A percentile compares a stretch with the other conserved stretches of the same genome.
Conservation (phyloP, 2,888 invertebrate species). For the Agonum fuliginosum region DNA sequence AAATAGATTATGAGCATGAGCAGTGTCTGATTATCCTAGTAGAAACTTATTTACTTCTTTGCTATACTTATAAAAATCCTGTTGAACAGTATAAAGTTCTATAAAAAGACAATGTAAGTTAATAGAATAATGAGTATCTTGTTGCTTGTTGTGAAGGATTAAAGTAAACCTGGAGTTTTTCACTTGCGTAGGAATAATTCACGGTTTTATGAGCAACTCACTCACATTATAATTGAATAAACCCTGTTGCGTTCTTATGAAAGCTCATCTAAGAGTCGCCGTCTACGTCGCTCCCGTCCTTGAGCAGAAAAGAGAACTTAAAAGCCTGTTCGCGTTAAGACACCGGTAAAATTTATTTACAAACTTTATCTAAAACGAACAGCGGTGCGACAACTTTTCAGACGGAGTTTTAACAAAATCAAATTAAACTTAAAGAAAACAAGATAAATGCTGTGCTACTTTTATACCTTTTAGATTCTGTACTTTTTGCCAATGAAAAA, state of each 20-base stretch:
- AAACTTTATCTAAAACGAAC: conserved; percentile 47
- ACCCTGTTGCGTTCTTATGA: conserved; percentile 51
- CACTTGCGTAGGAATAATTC: too few relatives aligned
- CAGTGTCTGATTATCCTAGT: too few relatives aligned
- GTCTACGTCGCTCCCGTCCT: too few relatives aligned
- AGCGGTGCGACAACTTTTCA: conserved; percentile 35
- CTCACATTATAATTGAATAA: conserved; percentile 41
- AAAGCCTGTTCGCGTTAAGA: conserved; percentile 47
- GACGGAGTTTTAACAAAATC: conserved; percentile 42
- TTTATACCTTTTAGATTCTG: conserved; percentile 4
- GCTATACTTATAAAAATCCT: too few relatives aligned
- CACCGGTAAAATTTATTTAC: conserved; percentile 42
- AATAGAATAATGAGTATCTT: too few relatives aligned
- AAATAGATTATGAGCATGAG: too few relatives aligned
- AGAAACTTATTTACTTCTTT: too few relatives aligned
- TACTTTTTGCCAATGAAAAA: background rate
- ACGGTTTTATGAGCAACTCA: background rate
- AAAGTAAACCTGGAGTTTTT: too few relatives aligned
- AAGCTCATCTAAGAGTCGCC: conserved; percentile 43
- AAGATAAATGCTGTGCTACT: conserved; percentile 25
- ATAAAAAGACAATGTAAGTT: too few relatives aligned
- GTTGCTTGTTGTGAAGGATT: too few relatives aligned
- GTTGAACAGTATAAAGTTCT: too few relatives aligned
- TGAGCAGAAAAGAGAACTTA: conserved; percentile 33
- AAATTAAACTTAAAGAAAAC: conserved; percentile 43